Percentiles rank a stretch among this genome's conserved stretches.
phyloP scores from a whole-genome alignment of 2,113 vertebrate species.

The Pholis gunnellus region DNA sequence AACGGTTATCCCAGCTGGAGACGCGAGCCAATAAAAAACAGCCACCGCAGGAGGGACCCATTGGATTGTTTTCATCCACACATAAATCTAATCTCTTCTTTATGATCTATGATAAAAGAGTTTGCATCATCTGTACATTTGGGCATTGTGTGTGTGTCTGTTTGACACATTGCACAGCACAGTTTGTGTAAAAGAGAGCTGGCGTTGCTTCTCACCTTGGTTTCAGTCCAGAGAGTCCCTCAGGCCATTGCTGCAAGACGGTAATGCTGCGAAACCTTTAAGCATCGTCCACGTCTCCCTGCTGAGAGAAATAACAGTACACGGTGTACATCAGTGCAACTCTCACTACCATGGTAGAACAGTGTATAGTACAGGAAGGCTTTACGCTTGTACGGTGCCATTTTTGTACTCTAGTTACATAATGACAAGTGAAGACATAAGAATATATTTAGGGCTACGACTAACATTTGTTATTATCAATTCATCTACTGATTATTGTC shows the following conservation, averaged over 20 bases:
- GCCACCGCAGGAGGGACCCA: neutral
- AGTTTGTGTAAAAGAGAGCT: slow-evolving; percentile 48
- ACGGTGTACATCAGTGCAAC: slow-evolving; percentile 27
- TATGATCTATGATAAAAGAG: neutral
- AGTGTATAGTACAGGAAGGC: neutral
- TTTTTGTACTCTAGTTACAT: neutral
- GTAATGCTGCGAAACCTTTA: slow-evolving; percentile 76
- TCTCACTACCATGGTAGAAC: neutral
- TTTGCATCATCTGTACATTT: slow-evolving; percentile 15
- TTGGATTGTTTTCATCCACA: neutral
- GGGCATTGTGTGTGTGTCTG: slow-evolving; percentile 1
- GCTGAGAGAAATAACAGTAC: slow-evolving; percentile 63
- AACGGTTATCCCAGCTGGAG: slow-evolving; percentile 2
- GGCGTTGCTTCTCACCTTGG: slow-evolving; percentile 77
- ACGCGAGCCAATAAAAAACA: neutral
- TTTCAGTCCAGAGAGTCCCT: slow-evolving; percentile 84
- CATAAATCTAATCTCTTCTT: neutral
- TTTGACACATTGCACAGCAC: slow-evolving; percentile 29
- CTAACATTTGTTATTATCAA: neutral
- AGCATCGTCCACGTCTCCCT: slow-evolving; percentile 80
- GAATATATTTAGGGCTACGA: neutral
- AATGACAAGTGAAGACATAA: neutral
- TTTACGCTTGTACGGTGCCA: neutral
- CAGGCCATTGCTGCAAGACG: slow-evolving; percentile 85
- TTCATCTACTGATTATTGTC: neutral